Conservation (phyloP, 1,140 invertebrate genomes). For the Drosophila sechellia region DNA sequence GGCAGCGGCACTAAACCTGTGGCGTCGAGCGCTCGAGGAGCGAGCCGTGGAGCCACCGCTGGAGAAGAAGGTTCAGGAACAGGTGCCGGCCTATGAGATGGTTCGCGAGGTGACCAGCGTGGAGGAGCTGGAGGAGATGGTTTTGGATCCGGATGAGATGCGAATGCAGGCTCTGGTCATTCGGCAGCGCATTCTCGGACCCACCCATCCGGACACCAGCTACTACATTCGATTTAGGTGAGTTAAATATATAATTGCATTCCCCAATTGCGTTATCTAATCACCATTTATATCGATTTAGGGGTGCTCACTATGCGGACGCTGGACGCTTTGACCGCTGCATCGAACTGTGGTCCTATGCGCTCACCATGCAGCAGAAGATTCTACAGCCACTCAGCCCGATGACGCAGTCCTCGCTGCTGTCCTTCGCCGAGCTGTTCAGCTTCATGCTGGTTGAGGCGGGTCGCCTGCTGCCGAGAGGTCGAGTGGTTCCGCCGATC, state of each 20-base stretch:
- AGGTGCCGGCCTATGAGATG: slow-evolving; percentile 94
- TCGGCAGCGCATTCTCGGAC: slow-evolving; percentile 94
- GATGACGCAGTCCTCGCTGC: slow-evolving; percentile 96
- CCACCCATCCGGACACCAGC: slow-evolving; percentile 97
- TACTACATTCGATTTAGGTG: slow-evolving; percentile 93
- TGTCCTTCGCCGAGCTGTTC: slow-evolving; percentile 97
- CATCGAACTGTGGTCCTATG: slow-evolving; percentile 97
- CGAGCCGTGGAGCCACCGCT: slow-evolving; percentile 85
- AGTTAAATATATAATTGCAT: background rate
- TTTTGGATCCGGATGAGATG: slow-evolving; percentile 97
- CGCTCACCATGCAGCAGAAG: slow-evolving; percentile 97
- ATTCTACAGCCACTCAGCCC: slow-evolving; percentile 96
- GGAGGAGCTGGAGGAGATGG: slow-evolving; percentile 93
- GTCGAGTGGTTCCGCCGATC: slow-evolving; percentile 91
- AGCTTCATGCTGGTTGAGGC: slow-evolving; percentile 95
- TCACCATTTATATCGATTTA: slow-evolving; percentile 78
- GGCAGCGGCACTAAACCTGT: slow-evolving; percentile 93
- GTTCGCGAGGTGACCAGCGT: slow-evolving; percentile 92
- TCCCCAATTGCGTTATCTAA: background rate
- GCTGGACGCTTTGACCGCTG: slow-evolving; percentile 96
- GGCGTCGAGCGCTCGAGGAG: slow-evolving; percentile 95
- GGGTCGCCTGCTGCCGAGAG: slow-evolving; percentile 88
- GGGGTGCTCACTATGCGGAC: slow-evolving; percentile 97
- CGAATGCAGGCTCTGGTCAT: slow-evolving; percentile 98
- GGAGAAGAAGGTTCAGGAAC: slow-evolving; percentile 88